Evolutionary conservation across 2,113 vertebrate species (phyloP).

Genomic region (Recurvirostra avosetta): DNA sequence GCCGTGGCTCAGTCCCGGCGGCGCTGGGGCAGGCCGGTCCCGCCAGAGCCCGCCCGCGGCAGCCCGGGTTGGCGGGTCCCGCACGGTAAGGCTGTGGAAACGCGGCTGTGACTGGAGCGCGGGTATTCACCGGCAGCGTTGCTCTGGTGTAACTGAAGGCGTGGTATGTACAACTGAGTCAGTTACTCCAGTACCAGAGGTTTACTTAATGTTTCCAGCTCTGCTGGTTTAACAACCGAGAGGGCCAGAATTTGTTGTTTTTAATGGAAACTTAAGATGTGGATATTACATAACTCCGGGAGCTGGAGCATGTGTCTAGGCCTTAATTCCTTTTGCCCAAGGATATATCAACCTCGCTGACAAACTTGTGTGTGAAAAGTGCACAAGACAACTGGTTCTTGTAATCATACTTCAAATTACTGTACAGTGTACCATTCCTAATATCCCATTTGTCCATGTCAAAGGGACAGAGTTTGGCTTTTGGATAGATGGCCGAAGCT

Average conservation of each 20-base stretch:
- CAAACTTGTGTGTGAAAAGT: neutral
- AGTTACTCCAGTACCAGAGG: neutral
- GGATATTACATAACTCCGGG: neutral
- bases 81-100: fast-evolving
- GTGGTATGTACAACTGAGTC: neutral
- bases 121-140: neutral
- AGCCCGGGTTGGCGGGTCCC: too few species aligned
- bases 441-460: neutral
- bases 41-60: too few species aligned
- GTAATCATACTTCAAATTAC: neutral
- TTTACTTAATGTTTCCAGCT: neutral
- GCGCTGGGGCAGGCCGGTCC: too few species aligned
- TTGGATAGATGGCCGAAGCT: neutral
- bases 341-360: neutral
- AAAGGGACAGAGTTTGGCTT: neutral
- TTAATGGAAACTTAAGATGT: neutral
- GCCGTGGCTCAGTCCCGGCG: neutral
- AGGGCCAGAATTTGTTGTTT: neutral
- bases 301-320: neutral
- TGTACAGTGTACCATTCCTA: neutral
- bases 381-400: neutral
- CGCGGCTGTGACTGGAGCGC: too few species aligned
- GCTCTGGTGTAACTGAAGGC: neutral
- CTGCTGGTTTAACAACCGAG: slow-evolving; percentile 21
- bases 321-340: neutral